Conservation (phyloP, 2,888 invertebrate genomes). For the Quadroppia sp. region DNA sequence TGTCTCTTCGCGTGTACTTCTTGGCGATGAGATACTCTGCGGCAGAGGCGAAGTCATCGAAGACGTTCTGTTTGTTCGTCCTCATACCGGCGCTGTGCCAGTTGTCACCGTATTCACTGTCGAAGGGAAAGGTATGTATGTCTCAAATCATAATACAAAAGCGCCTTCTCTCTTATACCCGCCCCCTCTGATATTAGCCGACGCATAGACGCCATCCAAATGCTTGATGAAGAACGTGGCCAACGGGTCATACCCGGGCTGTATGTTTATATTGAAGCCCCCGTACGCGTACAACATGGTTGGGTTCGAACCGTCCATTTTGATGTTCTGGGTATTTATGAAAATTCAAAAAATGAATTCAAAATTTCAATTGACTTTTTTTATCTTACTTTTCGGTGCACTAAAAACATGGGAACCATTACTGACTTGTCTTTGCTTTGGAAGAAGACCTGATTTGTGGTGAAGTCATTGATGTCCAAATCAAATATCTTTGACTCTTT, state of each 20-base stretch:
- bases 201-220: conserved; percentile 35
- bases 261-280: conserved; percentile 53
- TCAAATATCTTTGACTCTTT: conserved; percentile 33
- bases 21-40: conserved; percentile 31
- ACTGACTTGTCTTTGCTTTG: conserved; percentile 54
- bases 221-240: conserved; percentile 37
- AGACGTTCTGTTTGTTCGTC: conserved; percentile 39
- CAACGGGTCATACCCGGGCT: conserved; percentile 33
- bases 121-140: too few species aligned
- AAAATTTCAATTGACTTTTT: not conserved
- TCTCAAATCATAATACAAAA: not conserved
- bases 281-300: conserved; percentile 57
- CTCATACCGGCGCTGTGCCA: conserved; percentile 39
- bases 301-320: conserved; percentile 52
- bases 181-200: conserved; percentile 40
- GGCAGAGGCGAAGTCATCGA: conserved; percentile 40
- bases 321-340: conserved; percentile 46
- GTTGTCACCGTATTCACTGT: conserved; percentile 39
- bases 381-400: conserved; percentile 51
- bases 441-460: conserved; percentile 55
- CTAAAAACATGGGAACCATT: conserved; percentile 56
- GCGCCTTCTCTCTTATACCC: conserved; percentile 9
- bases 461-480: conserved; percentile 50
- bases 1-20: conserved; percentile 36
- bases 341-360: too few species aligned